A percentile compares a stretch with the other conserved stretches of the same genome.
Conservation (phyloP, 1,140 invertebrate genomes). For the Bicyclus anynana region DNA sequence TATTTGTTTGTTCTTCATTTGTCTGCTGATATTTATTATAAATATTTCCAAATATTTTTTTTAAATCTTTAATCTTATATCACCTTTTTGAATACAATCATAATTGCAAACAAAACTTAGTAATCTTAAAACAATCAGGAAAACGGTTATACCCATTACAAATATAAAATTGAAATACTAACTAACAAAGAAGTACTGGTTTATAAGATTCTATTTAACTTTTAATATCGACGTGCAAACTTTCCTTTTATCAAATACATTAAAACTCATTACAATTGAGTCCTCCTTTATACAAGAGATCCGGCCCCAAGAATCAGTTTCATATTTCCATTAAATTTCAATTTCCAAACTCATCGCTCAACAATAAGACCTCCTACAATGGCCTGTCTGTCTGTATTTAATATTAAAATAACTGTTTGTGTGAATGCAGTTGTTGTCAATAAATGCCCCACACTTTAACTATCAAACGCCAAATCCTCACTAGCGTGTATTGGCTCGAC, state of each 20-base stretch:
- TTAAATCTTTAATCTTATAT: too few species aligned
- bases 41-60: too few species aligned
- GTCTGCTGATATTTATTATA: too few species aligned
- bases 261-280: conserved; percentile 44
- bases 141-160: too few species aligned
- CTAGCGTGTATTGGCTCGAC: too few species aligned
- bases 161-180: too few species aligned
- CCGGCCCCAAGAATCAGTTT: conserved; percentile 48
- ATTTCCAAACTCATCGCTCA: conserved; percentile 63
- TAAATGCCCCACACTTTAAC: not conserved
- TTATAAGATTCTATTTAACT: not conserved
- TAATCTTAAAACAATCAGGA: too few species aligned
- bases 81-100: too few species aligned
- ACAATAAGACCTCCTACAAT: conserved; percentile 51
- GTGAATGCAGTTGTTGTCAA: conserved; percentile 6
- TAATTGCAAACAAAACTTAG: too few species aligned
- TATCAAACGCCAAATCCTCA: not conserved
- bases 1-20: too few species aligned
- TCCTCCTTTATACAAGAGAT: conserved; percentile 46
- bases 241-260: not conserved
- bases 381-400: conserved; percentile 28
- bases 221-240: not conserved
- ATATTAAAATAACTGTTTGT: conserved; percentile 15
- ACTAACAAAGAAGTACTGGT: too few species aligned
- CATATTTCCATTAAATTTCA: conserved; percentile 74